Evolutionary conservation across 1,140 invertebrate species (phyloP).

Genomic region (Philaenus spumarius): DNA sequence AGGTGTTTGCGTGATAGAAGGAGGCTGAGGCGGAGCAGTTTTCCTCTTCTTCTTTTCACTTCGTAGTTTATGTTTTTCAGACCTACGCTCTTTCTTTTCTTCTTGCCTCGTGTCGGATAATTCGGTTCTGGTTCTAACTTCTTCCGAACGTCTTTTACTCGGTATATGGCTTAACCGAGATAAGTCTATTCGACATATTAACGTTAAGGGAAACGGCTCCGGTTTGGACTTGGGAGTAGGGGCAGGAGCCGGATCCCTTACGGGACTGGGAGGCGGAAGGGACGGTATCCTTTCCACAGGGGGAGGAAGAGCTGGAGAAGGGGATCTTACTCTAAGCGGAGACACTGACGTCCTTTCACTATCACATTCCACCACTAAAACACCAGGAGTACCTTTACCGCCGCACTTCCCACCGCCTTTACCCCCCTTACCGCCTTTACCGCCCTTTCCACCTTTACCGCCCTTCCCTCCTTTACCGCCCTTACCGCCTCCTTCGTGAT

Average conservation of each 20-base stretch:
- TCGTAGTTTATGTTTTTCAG: conserved; percentile 28
- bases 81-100: conserved; percentile 22
- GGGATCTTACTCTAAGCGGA: conserved; percentile 11
- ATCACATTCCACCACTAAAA: conserved; percentile 21
- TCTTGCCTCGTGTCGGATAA: conserved; percentile 48
- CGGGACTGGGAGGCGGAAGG: conserved; percentile 6
- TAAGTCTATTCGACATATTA: conserved; percentile 20
- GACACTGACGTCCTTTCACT: conserved; percentile 38
- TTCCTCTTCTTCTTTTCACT: conserved; percentile 31
- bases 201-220: not conserved
- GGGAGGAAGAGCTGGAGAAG: not conserved
- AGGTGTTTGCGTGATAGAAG: not conserved
- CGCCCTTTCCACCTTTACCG: conserved; percentile 51
- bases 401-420: conserved; percentile 42
- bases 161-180: conserved; percentile 17
- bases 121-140: conserved; percentile 44
- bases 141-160: conserved; percentile 33
- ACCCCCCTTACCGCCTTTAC: conserved; percentile 29
- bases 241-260: not conserved
- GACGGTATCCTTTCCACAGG: conserved; percentile 12
- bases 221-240: not conserved
- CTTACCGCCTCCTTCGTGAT: conserved; percentile 50
- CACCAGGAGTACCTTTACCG: conserved; percentile 33
- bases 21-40: not conserved
- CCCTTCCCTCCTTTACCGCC: conserved; percentile 50